Percentiles rank a stretch among this genome's conserved stretches.
Evolutionary conservation across 2,113 vertebrate genomes (phyloP).

Genomic region (Okapia johnstoni): DNA sequence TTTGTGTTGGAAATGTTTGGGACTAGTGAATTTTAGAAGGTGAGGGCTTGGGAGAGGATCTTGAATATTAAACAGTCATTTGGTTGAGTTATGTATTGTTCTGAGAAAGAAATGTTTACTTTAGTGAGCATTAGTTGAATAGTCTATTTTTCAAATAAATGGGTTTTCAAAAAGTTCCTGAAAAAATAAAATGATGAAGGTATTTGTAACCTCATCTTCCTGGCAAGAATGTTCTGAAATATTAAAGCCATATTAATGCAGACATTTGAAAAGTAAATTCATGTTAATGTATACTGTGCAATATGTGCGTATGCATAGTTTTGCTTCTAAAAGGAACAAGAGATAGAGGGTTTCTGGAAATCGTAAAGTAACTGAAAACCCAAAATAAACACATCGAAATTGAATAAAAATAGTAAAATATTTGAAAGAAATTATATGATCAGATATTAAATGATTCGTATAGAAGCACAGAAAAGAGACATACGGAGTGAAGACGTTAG

Average conservation of each 20-base stretch:
- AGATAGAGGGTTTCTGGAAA: not conserved
- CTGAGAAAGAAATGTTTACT: not conserved
- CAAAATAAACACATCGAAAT: not conserved
- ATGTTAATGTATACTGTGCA: not conserved
- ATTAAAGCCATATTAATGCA: not conserved
- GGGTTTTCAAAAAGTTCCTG: not conserved
- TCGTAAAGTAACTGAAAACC: not conserved
- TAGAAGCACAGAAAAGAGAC: not conserved
- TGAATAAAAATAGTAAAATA: not conserved
- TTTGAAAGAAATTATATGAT: not conserved
- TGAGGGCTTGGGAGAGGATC: not conserved
- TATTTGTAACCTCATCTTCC: not conserved
- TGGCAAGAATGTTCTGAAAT: constrained; percentile 4
- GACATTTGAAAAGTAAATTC: not conserved
- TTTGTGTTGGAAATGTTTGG: not conserved
- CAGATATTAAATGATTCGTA: not conserved
- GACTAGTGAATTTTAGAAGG: not conserved
- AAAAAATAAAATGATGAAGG: not conserved
- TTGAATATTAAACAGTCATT: not conserved
- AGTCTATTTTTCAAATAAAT: not conserved
- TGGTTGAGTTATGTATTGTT: not conserved
- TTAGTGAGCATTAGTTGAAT: not conserved
- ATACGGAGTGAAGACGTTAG: not conserved
- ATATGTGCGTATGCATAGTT: not conserved
- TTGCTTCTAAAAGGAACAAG: not conserved